Evolutionary conservation across 2,113 vertebrate species (phyloP), one percentile per base, ranked within the genome.

Genomic region (Brienomyrus brachyistius): DNA sequence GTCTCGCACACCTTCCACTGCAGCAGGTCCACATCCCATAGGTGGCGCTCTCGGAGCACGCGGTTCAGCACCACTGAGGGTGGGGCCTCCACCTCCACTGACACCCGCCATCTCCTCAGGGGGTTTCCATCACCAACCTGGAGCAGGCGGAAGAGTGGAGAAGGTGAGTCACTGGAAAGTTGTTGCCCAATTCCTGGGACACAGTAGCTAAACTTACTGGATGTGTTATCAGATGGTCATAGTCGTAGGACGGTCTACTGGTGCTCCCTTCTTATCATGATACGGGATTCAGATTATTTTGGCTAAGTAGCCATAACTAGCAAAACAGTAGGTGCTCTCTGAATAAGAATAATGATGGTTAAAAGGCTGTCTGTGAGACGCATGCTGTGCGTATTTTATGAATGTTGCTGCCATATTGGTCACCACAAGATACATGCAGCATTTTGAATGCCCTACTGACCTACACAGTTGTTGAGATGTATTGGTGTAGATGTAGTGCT

Each of bases 21-120:
- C 93, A 98, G 94, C 88, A 99, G 97, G 92, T 99, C 98, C 80
- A 98, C 97, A 0, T 99, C 98, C 98, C 98, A 99, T 74, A 98
- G 96, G 93, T 99, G 98, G 56, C 98, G 98, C 94, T 99, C 98
- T 91, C 98, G 95, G 89, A 99, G 94, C 91, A 99, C 96, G 0
- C 98, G 96, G 89, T 99, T 98, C 94, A 99, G 90, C 45, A 99
- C 98, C 17, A 99, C 97, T 0, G 97, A 97, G 0, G 98, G 98
- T 0, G 98, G 98, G 0, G 98, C 98, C 91, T 99, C 98, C 50
- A 99, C 97, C 94, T 99, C 98, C 45, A 96, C 97, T 0, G 97
- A 97, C 5, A 97, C 98, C 91, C 97, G 97, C 98, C 98, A 99
- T 6, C 97, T 94, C 89, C 96, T 96, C 91, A 99, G 91, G 0